Percentiles rank a stretch among this genome's conserved stretches.
phyloP scores from a whole-genome alignment of 2,888 invertebrate species.

The Dryobotodes eremita region DNA sequence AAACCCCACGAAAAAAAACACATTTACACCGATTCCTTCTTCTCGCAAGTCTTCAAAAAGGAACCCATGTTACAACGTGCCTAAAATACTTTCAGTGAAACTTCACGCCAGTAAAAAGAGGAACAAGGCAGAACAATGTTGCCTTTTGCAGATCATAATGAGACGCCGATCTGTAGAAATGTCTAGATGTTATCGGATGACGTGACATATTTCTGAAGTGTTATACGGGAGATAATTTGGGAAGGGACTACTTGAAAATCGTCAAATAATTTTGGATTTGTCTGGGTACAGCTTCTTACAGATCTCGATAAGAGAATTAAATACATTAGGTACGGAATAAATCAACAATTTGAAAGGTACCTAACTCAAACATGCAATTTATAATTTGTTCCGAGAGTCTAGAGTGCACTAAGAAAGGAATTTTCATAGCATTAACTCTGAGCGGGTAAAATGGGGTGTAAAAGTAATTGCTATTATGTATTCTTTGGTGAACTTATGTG shows the following conservation, averaged over 20 bases:
- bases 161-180: slow-evolving; percentile 54
- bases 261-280: too few relatives aligned
- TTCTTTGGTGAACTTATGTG: too few relatives aligned
- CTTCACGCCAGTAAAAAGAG: slow-evolving; percentile 57
- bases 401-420: too few relatives aligned
- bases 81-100: slow-evolving; percentile 41
- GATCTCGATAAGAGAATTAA: too few relatives aligned
- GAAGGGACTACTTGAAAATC: slow-evolving; percentile 1
- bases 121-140: slow-evolving; percentile 62
- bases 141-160: slow-evolving; percentile 65
- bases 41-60: slow-evolving; percentile 2
- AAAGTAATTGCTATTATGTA: too few relatives aligned
- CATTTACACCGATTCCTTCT: slow-evolving; percentile 22
- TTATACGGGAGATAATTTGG: slow-evolving; percentile 28
- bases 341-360: too few relatives aligned
- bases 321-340: too few relatives aligned
- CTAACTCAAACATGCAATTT: too few relatives aligned
- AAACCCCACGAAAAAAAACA: background rate
- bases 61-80: slow-evolving; percentile 41
- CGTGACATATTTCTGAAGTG: slow-evolving; percentile 56
- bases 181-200: slow-evolving; percentile 63
- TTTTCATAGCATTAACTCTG: too few relatives aligned
- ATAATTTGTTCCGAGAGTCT: too few relatives aligned
- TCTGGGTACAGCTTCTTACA: too few relatives aligned
- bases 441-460: too few relatives aligned